phyloP scores from a whole-genome alignment of 2,797 vertebrate species.

The Amniataba percoides region DNA sequence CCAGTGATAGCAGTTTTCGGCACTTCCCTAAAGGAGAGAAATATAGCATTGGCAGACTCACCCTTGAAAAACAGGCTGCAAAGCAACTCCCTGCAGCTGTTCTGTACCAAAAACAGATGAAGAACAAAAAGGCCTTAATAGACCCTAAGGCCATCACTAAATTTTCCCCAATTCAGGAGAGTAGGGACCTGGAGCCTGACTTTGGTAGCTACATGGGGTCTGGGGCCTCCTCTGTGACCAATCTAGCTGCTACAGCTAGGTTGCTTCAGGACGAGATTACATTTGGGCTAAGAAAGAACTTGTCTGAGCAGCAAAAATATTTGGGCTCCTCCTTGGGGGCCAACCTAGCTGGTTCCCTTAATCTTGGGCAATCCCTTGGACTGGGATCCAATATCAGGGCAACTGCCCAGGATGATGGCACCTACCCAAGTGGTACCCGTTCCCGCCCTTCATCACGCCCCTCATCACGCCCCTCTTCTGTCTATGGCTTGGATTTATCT shows the following conservation, averaged over 20 bases:
- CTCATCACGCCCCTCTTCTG: constrained; percentile 96
- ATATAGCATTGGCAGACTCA: constrained; percentile 97
- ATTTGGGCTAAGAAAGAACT: constrained; percentile 96
- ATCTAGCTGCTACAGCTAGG: constrained; percentile 93
- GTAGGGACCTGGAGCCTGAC: constrained; percentile 94
- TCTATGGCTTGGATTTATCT: constrained; percentile 97
- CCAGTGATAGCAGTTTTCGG: constrained; percentile 92
- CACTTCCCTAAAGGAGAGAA: constrained; percentile 98
- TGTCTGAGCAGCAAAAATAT: constrained; percentile 98
- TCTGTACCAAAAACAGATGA: constrained; percentile 97
- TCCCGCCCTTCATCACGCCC: constrained; percentile 96
- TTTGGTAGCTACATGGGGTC: constrained; percentile 93
- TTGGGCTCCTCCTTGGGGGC: constrained; percentile 89
- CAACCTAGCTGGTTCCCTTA: constrained; percentile 90
- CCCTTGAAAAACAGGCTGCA: constrained; percentile 98
- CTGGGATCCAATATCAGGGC: constrained; percentile 89
- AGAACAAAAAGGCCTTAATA: constrained; percentile 95
- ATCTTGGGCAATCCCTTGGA: constrained; percentile 89
- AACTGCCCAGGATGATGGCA: constrained; percentile 92
- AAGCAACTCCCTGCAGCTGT: constrained; percentile 96
- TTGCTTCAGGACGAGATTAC: constrained; percentile 98
- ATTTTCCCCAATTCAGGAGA: constrained; percentile 98
- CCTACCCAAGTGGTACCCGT: constrained; percentile 92
- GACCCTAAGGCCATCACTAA: constrained; percentile 95
- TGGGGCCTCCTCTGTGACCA: constrained; percentile 91